Base-by-base conservation (phyloP, 2,888 invertebrate genomes). In the Drosophila cognata region DNA sequence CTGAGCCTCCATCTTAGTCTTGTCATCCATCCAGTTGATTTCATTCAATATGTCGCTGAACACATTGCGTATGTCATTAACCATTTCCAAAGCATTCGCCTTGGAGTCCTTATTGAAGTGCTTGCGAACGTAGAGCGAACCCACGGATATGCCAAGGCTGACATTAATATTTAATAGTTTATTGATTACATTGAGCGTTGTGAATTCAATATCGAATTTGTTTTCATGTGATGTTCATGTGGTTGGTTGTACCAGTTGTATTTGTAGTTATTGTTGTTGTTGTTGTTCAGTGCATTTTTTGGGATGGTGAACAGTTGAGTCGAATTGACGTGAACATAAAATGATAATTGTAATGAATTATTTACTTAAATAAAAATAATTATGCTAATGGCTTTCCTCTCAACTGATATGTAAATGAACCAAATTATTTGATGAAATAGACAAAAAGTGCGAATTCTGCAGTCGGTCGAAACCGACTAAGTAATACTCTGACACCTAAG, bases 11-110 rank as follows among this genome's bases (percentile, higher is more conserved):
- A 94, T 93, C 56, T 96, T 95, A 0, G 99, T 99, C 77, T 94
- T 93, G 0, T 95, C 95, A 91, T 99, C 98, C 99, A 99, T 99
- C 99, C 99, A 99, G 53, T 96, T 96, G 18, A 98, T 96, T 68
- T 95, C 94, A 25, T 95, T 94, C 64, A 98, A 92, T 36, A 98
- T 97, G 82, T 96, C 95, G 72, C 95, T 95, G 94, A 98, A 98
- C 80, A 98, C 96, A 63, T 94, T 94, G 71, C 97, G 95, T 82
- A 99, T 98, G 83, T 97, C 96, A 63, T 95, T 94, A 0, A 98
- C 98, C 97, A 98, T 98, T 92, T 97, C 97, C 74, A 97, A 92
- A 1, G 98, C 98, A 81, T 96, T 96, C 57, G 95, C 94, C 92
- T 97, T 97, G 0, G 98, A 96, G 62, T 96, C 95, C 91, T 97